Evolutionary conservation across 2,113 vertebrate species (phyloP), one percentile per base, ranked within the genome.

Genomic region (Enhydra lutris): DNA sequence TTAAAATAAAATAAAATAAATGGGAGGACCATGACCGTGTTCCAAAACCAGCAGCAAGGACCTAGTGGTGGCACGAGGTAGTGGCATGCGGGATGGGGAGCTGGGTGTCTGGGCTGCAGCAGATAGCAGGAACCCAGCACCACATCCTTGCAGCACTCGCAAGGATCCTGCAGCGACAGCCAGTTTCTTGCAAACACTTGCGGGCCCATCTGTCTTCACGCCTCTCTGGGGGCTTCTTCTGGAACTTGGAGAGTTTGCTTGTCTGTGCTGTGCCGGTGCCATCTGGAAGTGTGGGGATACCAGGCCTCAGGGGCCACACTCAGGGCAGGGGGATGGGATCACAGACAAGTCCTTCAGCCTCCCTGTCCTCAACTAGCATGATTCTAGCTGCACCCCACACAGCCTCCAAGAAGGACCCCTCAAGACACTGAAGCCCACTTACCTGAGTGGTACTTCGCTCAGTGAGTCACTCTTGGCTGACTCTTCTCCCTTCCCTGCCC

Each of bases 401-500:
- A 18, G 57, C 34, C 39, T 36, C 31, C 78, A 29, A 18, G 45
- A 55, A 59, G 69, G 67, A 21, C 45, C 18, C 50, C 10, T 23
- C 61, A 15, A 31, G 67, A 15, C 2, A 0, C 52, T 0, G 29
- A n/a, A 7, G 12, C 42, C 31, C 52, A 23, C 7, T 45, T 34
- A 20, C 67, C 57, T 7, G 4, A 17, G n/a, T 4, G 47, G 21
- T 3, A 0, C 13, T 14, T 15, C 0, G 0, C 36, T 24, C 57
- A 12, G 1, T 7, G 14, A 6, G 3, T 13, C 20, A 0, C 34
- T 3, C n/a, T 55, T 9, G 0, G 24, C 57, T 14, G 61, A 34
- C 39, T 63, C 26, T 34, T 45, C 76, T 81, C 69, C 63, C 12
- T 36, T 26, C 50, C 31, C 34, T 61, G 29, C 29, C 18, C n/a